These are phyloP conservation scores for Orussus abietinus DNA, from an alignment of 1,140 invertebrate genomes.

Conservation along the genomic window DNA sequence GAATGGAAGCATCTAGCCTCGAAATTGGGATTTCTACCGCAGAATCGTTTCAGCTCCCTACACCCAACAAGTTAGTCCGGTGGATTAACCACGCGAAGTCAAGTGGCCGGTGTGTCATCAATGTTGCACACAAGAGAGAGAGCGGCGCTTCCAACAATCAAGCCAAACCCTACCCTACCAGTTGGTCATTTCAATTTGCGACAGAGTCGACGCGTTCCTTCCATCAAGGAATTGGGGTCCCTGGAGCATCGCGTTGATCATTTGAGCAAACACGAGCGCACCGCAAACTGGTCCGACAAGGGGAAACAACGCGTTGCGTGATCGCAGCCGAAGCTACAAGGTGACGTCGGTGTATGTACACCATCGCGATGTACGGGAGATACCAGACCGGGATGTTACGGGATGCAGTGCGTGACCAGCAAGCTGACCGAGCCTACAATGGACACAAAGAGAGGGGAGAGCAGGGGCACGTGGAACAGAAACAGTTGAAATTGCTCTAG, in stretches of 20 bases:
- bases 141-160: no score
- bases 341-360: slow-evolving; percentile 14
- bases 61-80: no score
- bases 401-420: slow-evolving; percentile 24
- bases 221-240: slow-evolving; percentile 16
- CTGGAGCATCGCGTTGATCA: slow-evolving; percentile 26
- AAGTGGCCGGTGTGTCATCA: no score
- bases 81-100: no score
- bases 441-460: no score
- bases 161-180: no score
- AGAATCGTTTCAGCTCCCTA: no score
- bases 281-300: slow-evolving; percentile 23
- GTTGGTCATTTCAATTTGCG: slow-evolving; percentile 34
- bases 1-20: no score
- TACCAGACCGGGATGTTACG: slow-evolving; percentile 19
- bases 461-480: no score
- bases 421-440: slow-evolving; percentile 12
- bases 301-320: slow-evolving; percentile 2
- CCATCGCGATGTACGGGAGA: slow-evolving; percentile 15
- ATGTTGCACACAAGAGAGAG: no score
- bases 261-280: slow-evolving; percentile 25
- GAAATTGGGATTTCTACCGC: no score
- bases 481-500: no score
- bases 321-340: slow-evolving; percentile 15
- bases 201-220: slow-evolving; percentile 28